Base-by-base conservation (phyloP, 2,113 vertebrate species). In the Lipophrys pholis region DNA sequence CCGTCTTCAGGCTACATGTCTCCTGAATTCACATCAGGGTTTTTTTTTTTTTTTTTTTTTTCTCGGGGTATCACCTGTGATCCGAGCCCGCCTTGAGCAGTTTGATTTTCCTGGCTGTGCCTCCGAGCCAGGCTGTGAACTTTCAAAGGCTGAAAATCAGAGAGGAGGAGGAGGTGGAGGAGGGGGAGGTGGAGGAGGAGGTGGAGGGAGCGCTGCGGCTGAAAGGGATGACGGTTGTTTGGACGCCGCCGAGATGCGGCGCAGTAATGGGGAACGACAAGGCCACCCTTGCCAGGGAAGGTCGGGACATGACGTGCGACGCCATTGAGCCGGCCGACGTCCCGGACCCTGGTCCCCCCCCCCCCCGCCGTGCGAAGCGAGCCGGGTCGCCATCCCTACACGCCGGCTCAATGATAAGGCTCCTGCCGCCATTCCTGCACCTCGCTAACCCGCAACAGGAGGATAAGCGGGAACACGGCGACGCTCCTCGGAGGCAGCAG, bases 61-160 rank as follows among this genome's bases (percentile, higher is more conserved):
- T 58, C 52, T 36, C 9, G 54, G 58, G 74, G 61, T 63, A 84
- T 87, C 82, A 89, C 87, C 83, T 87, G 86, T 89, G 86, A 90
- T 88, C 84, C 50, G 6, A 79, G 83, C 58, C 81, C 57, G 84
- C 84, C 81, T 89, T 75, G 76, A 89, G 81, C 81, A 60, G 73
- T 90, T 86, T 88, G 73, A 84, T 91, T 89, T 81, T 82, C 70
- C 71, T 81, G 63, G 65, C 71, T 55, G 40, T 91, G 88, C 90
- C 90, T 91, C 78, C 77, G n/a, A 91, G 88, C 87, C 78, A 87
- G 77, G 80, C 82, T 86, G 84, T 91, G 89, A 91, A 91, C 89
- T 91, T 88, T 91, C 81, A 89, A 91, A 91, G 85, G 77, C 78
- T 69, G 78, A 70, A 83, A 69, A 81, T 88, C 88, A 77, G 76